Evolutionary conservation across 2,797 vertebrate genomes (phyloP).

Genomic region (Manis pentadactyla): DNA sequence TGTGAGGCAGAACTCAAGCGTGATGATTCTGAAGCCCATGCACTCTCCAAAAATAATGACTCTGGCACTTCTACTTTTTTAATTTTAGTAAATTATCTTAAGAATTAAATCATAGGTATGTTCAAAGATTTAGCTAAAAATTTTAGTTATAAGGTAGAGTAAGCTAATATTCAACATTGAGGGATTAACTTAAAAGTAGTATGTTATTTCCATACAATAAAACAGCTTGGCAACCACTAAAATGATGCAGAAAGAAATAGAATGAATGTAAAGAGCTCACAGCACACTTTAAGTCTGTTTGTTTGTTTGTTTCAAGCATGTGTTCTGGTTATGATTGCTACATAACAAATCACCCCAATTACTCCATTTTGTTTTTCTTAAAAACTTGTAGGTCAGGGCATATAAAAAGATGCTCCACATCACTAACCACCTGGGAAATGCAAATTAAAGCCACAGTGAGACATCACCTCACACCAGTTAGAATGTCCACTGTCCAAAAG

Average conservation of each 20-base stretch:
- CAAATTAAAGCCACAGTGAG: too few species aligned
- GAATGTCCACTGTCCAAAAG: too few species aligned
- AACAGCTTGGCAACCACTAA: neutral
- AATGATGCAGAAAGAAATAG: neutral
- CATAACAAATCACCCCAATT: constrained; percentile 3
- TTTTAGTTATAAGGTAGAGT: neutral
- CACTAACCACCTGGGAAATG: too few species aligned
- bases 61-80: neutral
- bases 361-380: constrained; percentile 10
- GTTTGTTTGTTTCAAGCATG: constrained; percentile 12
- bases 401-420: too few species aligned
- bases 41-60: neutral
- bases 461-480: too few species aligned
- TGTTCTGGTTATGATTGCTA: constrained; percentile 5
- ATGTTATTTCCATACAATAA: constrained; percentile 17
- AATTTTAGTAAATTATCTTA: constrained; percentile 12
- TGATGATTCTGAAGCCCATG: neutral
- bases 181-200: neutral
- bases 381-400: neutral
- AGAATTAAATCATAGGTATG: constrained; percentile 29
- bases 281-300: neutral
- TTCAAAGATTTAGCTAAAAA: neutral
- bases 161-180: constrained; percentile 12
- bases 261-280: neutral
- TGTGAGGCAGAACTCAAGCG: neutral